Evolutionary conservation across 2,888 invertebrate species (phyloP), one percentile per base, ranked within the genome.

Genomic region (Xylophagus ater): DNA sequence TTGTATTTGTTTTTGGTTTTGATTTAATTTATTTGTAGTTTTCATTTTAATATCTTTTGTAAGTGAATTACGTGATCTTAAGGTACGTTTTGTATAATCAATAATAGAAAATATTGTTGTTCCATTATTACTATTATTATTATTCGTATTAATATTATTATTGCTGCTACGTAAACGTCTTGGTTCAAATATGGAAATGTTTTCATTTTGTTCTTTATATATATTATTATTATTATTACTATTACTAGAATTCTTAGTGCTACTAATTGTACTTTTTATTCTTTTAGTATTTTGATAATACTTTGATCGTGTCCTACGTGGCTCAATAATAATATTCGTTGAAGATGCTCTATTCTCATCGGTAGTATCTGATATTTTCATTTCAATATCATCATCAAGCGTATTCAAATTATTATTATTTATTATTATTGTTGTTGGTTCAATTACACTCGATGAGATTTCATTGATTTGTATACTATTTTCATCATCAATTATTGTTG

Each of bases 391-490:
- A 4, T 37, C 33, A 10, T 13, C n/a, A 10, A 12, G 17, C 7
- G 31, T 32, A 6, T 4, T 18, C 17, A n/a, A n/a, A n/a, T n/a
- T n/a, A n/a, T n/a, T n/a, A n/a, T n/a, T n/a, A n/a, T n/a, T n/a
- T n/a, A n/a, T n/a, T n/a, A n/a, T n/a, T n/a, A n/a, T 53, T 62
- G 28, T 68, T 67, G n/a, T 30, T 14, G 40, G 14, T 25, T 68
- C 67, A 7, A 70, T 68, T 29, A 73, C 73, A 50, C 74, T 75
- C 1, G 78, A 77, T 2, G 77, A 76, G 13, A 78, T 73, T 57
- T 78, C 78, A 57, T 78, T 72, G 47, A 78, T 78, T 60, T 78
- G 78, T 29, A 78, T 76, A 23, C 68, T 57, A 42, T 58, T 62
- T 46, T 68, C 69, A 44, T n/a, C n/a, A 64, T n/a, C n/a, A n/a